Evolutionary conservation across 2,797 vertebrate genomes (phyloP).

Genomic region (Falco naumanni): DNA sequence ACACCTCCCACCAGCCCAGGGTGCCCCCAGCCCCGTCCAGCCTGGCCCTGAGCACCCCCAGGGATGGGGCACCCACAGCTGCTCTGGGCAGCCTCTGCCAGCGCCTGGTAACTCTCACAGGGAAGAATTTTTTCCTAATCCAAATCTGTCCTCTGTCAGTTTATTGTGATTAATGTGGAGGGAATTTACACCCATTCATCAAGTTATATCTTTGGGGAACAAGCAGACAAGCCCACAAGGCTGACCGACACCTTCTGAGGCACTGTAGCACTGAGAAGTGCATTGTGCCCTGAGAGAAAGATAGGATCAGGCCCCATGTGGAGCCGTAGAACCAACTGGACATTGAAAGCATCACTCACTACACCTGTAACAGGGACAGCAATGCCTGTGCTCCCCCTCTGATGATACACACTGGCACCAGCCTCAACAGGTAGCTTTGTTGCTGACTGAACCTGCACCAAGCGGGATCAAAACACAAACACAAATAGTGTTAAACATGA

Average conservation of each 20-base stretch:
- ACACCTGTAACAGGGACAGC: background rate
- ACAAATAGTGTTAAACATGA: background rate
- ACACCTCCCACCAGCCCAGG: no score
- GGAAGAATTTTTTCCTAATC: no score
- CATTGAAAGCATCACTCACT: rapidly evolving
- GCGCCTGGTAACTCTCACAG: no score
- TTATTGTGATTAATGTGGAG: no score
- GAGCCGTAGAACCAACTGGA: background rate
- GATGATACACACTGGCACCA: background rate
- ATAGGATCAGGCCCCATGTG: rapidly evolving
- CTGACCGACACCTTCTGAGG: background rate
- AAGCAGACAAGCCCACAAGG: rapidly evolving
- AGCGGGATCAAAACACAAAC: background rate
- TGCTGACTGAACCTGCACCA: background rate
- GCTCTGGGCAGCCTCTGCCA: no score
- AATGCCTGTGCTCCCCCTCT: background rate
- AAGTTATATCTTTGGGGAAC: background rate
- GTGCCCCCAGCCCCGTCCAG: no score
- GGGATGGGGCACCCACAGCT: no score
- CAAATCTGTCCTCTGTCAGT: no score
- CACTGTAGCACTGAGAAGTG: background rate
- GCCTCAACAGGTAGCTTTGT: rapidly evolving
- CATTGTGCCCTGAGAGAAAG: background rate
- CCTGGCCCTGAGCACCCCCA: no score
- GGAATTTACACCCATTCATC: background rate